These are phyloP conservation scores for Cistogaster globosa DNA, from an alignment of 2,888 invertebrate species.

Conservation along the genomic window DNA sequence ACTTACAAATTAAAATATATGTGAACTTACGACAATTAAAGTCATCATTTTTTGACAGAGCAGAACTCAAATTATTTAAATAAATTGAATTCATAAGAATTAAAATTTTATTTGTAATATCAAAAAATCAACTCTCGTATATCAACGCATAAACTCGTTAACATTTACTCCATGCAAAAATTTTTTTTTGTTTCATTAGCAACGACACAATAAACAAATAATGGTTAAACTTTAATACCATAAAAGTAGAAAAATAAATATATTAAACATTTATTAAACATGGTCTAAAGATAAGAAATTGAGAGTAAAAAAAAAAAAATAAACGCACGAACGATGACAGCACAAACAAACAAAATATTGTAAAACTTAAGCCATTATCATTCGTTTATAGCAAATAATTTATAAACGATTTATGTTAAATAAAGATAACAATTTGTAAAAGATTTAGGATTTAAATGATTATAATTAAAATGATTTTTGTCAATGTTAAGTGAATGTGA, in stretches of 20 bases:
- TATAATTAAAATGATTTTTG: background rate
- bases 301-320: background rate
- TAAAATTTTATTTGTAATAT: too few species aligned
- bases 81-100: too few species aligned
- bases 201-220: constrained; percentile 57
- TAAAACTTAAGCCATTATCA: constrained; percentile 27
- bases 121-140: background rate
- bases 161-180: background rate
- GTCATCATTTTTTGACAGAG: too few species aligned
- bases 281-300: constrained; percentile 59
- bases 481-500: too few species aligned
- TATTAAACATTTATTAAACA: constrained; percentile 60
- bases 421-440: constrained; percentile 32
- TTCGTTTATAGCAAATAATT: constrained; percentile 57
- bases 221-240: constrained; percentile 52
- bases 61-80: too few species aligned
- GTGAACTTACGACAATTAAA: too few species aligned
- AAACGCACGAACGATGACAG: constrained; percentile 23
- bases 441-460: constrained; percentile 34
- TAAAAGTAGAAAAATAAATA: constrained; percentile 35
- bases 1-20: too few species aligned
- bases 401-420: constrained; percentile 45
- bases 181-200: constrained; percentile 55
- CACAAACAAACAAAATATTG: background rate
- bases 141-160: background rate